phyloP scores from a whole-genome alignment of 1,140 invertebrate species.

The Drosophila lacertosa region DNA sequence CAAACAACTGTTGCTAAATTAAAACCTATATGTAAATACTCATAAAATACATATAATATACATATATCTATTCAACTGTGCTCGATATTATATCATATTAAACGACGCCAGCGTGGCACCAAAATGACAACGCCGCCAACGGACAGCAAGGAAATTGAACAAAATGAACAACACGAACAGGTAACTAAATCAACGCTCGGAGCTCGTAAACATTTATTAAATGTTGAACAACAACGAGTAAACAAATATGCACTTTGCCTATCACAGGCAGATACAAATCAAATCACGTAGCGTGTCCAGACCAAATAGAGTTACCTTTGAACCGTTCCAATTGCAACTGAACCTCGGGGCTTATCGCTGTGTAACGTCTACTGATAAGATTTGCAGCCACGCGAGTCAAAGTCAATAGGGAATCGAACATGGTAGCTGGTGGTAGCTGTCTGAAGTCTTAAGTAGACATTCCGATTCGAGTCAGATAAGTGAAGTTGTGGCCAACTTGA shows the following conservation, averaged over 20 bases:
- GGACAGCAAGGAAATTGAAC: slow-evolving; percentile 28
- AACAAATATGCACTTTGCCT: slow-evolving; percentile 12
- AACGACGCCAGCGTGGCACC: not conserved
- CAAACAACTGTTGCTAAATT: slow-evolving; percentile 11
- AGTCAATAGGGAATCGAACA: slow-evolving; percentile 51
- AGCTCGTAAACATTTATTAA: slow-evolving; percentile 48
- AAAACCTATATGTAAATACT: slow-evolving; percentile 9
- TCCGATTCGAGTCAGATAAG: slow-evolving; percentile 35
- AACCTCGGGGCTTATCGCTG: slow-evolving; percentile 41
- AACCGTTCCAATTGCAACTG: slow-evolving; percentile 31
- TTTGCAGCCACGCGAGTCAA: slow-evolving; percentile 51
- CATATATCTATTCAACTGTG: not conserved
- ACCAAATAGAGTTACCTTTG: slow-evolving; percentile 32
- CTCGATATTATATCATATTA: not conserved
- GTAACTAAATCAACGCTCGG: slow-evolving; percentile 45
- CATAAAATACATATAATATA: slow-evolving; percentile 12
- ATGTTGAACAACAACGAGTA: slow-evolving; percentile 9
- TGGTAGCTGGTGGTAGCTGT: not conserved
- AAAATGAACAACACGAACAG: slow-evolving; percentile 41
- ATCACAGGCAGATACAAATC: slow-evolving; percentile 15
- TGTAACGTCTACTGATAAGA: slow-evolving; percentile 62
- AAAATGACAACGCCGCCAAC: slow-evolving; percentile 45
- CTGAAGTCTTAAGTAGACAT: slow-evolving; percentile 5
- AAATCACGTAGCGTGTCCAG: slow-evolving; percentile 5
- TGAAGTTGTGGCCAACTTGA: slow-evolving; percentile 25